These are phyloP conservation scores for Crotalus helleri DNA, from an alignment of 2,113 vertebrate species.

Conservation along the genomic window DNA sequence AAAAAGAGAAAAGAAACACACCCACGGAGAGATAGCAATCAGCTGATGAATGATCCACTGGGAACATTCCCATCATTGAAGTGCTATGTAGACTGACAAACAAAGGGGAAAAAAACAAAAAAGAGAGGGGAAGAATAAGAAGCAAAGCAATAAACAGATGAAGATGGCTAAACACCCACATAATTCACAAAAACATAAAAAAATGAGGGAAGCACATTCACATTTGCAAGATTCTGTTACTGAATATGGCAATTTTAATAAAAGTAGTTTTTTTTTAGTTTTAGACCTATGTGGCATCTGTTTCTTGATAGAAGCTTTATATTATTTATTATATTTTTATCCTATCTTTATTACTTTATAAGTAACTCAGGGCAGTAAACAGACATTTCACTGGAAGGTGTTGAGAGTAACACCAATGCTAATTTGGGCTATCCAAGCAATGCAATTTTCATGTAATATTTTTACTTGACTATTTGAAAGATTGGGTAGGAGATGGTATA, in stretches of 20 bases:
- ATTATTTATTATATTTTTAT: not conserved
- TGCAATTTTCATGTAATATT: not conserved
- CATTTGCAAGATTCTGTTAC: not conserved
- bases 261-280: not conserved
- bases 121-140: not conserved
- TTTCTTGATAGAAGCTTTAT: not conserved
- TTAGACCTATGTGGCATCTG: not conserved
- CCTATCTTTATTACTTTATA: not conserved
- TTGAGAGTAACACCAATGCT: not conserved
- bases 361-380: not conserved
- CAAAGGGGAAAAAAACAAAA: not conserved
- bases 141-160: not conserved
- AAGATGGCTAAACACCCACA: not conserved
- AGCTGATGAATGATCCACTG: not conserved
- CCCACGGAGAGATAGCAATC: not conserved
- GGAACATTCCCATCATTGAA: conserved; percentile 2
- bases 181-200: not conserved
- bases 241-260: not conserved
- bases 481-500: not conserved
- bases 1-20: not conserved
- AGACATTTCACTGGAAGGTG: not conserved
- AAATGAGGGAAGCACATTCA: not conserved
- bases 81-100: not conserved
- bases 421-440: not conserved
- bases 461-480: not conserved